Conservation (phyloP, 2,797 vertebrate species). For the Syngnathus rostellatus region DNA sequence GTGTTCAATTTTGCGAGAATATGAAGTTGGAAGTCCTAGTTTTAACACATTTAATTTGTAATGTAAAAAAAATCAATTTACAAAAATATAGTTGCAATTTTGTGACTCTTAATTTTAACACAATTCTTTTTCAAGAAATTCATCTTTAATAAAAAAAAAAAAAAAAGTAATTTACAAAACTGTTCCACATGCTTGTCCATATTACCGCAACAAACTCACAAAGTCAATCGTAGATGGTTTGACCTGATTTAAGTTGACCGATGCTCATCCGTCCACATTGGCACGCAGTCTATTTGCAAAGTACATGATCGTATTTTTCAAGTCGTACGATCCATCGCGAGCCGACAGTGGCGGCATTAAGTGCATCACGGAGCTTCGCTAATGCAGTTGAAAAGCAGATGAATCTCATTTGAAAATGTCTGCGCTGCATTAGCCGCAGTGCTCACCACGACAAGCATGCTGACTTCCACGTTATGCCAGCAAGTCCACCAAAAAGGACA, state of each 20-base stretch:
- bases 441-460: not conserved
- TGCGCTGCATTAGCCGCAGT: not conserved
- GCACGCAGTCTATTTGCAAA: not conserved
- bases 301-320: slow-evolving; percentile 1
- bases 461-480: not conserved
- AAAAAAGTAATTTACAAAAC: not conserved
- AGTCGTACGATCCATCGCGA: not conserved
- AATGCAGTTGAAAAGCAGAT: not conserved
- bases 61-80: too few relatives aligned
- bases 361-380: not conserved
- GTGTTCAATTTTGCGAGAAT: too few relatives aligned
- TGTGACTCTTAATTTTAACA: too few relatives aligned
- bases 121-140: too few relatives aligned
- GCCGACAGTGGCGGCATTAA: not conserved
- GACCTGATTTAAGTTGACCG: not conserved
- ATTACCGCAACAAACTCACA: not conserved
- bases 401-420: slow-evolving; percentile 1
- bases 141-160: too few relatives aligned
- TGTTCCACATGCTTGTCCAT: not conserved
- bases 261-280: not conserved
- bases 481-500: not conserved
- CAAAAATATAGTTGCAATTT: too few relatives aligned
- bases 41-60: too few relatives aligned
- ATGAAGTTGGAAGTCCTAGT: too few relatives aligned
- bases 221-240: not conserved